Conservation (phyloP, 1,140 invertebrate species). For the Nylanderia fulva region DNA sequence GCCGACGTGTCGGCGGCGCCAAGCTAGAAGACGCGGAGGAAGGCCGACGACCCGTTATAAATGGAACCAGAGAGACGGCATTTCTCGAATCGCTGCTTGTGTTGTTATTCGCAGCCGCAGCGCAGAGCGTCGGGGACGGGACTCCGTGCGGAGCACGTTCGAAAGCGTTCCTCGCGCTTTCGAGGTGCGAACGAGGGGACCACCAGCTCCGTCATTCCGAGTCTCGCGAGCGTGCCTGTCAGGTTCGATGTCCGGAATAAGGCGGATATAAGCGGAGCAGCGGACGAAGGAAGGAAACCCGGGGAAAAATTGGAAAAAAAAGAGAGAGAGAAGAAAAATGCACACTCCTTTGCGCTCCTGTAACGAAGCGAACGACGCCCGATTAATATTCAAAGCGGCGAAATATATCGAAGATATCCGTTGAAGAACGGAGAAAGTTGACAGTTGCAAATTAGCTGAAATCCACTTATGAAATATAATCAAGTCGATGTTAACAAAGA, state of each 20-base stretch:
- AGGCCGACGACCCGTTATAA: slow-evolving; percentile 76
- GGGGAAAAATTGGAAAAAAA: slow-evolving; percentile 21
- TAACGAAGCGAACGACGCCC: background rate
- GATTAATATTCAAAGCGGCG: background rate
- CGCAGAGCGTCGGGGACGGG: slow-evolving; percentile 49
- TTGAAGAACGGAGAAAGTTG: background rate
- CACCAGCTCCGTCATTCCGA: background rate
- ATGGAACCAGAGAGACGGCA: slow-evolving; percentile 72
- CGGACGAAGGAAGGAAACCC: background rate
- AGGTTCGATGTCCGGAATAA: slow-evolving; percentile 13
- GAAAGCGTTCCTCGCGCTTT: slow-evolving; percentile 45
- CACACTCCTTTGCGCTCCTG: background rate
- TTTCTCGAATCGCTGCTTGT: slow-evolving; percentile 74
- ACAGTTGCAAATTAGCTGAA: slow-evolving; percentile 44
- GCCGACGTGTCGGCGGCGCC: slow-evolving; percentile 72
- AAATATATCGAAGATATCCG: slow-evolving; percentile 2
- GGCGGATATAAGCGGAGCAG: background rate
- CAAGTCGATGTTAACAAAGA: background rate
- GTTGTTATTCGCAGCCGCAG: slow-evolving; percentile 73
- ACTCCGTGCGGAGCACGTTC: slow-evolving; percentile 3
- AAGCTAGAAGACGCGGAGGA: slow-evolving; percentile 73
- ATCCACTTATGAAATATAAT: slow-evolving; percentile 11
- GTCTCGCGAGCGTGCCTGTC: slow-evolving; percentile 13
- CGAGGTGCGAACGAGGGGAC: slow-evolving; percentile 41
- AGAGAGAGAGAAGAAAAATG: slow-evolving; percentile 37